Conservation (phyloP, 2,113 vertebrate species). For the Meleagris gallopavo region DNA sequence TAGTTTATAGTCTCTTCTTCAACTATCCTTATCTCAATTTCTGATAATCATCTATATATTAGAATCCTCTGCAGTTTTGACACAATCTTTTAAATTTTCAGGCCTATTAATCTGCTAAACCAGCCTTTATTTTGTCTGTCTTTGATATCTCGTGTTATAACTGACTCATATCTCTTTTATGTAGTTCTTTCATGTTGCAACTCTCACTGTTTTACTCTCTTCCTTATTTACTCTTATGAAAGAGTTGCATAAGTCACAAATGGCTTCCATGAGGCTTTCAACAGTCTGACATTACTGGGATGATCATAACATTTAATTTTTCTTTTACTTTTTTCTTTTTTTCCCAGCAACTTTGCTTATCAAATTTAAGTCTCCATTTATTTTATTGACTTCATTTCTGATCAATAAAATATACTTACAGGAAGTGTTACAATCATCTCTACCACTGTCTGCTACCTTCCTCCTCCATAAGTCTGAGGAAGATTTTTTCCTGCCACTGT, state of each 20-base stretch:
- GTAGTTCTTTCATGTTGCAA: neutral
- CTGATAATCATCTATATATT: neutral
- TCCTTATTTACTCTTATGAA: neutral
- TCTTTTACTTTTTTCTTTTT: neutral
- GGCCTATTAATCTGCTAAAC: neutral
- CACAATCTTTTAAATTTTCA: neutral
- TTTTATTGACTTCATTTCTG: neutral
- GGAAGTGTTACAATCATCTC: neutral
- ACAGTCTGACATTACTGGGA: neutral
- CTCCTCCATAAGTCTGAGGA: neutral
- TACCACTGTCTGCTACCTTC: neutral
- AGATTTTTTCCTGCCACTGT: neutral
- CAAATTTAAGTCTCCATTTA: neutral
- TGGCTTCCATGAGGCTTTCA: neutral
- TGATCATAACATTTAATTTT: neutral
- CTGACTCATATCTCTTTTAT: neutral
- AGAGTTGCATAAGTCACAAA: neutral
- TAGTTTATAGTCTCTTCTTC: neutral
- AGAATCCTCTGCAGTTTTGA: neutral
- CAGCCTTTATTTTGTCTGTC: neutral
- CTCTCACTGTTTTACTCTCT: neutral
- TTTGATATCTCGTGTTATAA: neutral
- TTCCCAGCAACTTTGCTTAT: neutral
- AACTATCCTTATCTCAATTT: neutral
- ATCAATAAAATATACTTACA: conserved; percentile 31